Evolutionary conservation across 2,888 invertebrate species (phyloP).

Genomic region (Mesodorylaimus sp.): DNA sequence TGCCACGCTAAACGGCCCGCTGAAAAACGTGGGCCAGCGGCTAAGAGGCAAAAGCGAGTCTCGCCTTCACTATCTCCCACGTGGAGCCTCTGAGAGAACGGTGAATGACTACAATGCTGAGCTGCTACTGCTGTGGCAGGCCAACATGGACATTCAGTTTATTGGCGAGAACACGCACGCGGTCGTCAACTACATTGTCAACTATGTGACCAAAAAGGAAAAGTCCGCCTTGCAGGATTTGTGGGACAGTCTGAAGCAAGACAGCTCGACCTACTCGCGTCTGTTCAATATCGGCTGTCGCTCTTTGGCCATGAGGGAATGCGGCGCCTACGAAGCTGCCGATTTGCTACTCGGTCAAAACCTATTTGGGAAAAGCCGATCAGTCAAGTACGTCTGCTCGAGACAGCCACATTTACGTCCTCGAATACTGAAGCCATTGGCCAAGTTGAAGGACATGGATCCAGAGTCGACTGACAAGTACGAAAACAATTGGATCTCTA

Average conservation of each 20-base stretch:
- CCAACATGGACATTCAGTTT: slow-evolving; percentile 6
- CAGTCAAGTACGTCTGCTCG: background rate
- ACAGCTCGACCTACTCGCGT: background rate
- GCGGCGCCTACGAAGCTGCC: background rate
- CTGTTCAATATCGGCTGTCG: background rate
- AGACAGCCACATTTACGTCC: background rate
- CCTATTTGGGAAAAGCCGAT: background rate
- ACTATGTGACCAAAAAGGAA: background rate
- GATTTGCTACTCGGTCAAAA: background rate
- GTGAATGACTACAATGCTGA: slow-evolving; percentile 5
- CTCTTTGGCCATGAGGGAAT: background rate
- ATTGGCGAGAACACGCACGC: background rate
- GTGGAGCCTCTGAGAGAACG: background rate
- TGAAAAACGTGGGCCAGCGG: too few relatives aligned
- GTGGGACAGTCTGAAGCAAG: background rate
- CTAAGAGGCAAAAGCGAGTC: too few relatives aligned
- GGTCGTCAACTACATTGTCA: background rate
- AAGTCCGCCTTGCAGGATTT: background rate
- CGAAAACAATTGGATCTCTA: background rate
- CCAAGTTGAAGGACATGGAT: background rate
- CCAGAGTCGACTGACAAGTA: background rate
- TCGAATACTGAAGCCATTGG: background rate
- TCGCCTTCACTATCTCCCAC: too few relatives aligned
- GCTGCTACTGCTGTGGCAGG: background rate
- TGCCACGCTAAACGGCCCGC: background rate